phyloP scores from a whole-genome alignment of 2,797 vertebrate species.

The Halcyon badia region DNA sequence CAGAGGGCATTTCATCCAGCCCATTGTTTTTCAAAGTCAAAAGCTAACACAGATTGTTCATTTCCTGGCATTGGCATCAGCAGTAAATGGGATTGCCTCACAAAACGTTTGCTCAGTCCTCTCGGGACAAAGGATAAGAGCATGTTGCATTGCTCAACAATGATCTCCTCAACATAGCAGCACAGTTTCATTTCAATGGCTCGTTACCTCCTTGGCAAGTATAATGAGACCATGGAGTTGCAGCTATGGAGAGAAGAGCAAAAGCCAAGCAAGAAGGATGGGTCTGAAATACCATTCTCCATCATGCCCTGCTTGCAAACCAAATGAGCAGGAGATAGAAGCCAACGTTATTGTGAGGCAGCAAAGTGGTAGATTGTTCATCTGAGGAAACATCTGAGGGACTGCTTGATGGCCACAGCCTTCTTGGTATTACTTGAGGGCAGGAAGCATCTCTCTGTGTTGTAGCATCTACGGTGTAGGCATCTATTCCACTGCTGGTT shows the following conservation, averaged over 20 bases:
- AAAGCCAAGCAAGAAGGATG: constrained; percentile 17
- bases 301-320: not conserved
- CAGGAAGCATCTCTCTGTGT: not conserved
- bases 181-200: constrained; percentile 28
- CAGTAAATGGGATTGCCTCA: constrained; percentile 63
- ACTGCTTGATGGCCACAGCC: not conserved
- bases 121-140: constrained; percentile 66
- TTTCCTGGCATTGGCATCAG: constrained; percentile 70
- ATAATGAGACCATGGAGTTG: not conserved
- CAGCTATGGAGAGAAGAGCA: constrained; percentile 9
- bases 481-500: not conserved
- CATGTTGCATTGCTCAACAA: constrained; percentile 55
- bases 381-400: not conserved
- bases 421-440: not conserved
- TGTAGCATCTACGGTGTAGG: not conserved
- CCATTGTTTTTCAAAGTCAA: constrained; percentile 68
- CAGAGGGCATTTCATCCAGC: constrained; percentile 53
- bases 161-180: constrained; percentile 45
- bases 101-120: constrained; percentile 55
- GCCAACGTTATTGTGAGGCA: not conserved
- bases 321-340: not conserved
- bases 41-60: constrained; percentile 67
- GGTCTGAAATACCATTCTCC: not conserved
- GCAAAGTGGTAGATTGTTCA: not conserved
- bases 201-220: constrained; percentile 26